These are phyloP conservation scores for Entomyzon cyanotis DNA, from an alignment of 2,113 vertebrate genomes.

Conservation along the genomic window DNA sequence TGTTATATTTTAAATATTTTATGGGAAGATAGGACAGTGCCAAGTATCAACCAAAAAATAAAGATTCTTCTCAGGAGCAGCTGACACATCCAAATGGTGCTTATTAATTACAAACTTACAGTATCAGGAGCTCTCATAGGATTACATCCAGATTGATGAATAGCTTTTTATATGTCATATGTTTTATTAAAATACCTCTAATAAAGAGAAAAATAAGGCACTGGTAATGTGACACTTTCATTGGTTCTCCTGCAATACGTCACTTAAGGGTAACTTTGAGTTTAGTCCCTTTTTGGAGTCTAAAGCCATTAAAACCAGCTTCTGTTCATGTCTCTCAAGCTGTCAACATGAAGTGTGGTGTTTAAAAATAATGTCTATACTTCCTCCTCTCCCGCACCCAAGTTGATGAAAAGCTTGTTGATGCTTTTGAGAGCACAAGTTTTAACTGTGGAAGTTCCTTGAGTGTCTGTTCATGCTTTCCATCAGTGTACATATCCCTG, in stretches of 20 bases:
- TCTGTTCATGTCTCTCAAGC: background rate
- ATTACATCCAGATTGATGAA: background rate
- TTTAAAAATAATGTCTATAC: background rate
- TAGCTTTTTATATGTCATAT: background rate
- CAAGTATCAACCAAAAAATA: background rate
- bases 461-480: background rate
- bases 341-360: background rate
- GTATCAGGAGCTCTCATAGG: background rate
- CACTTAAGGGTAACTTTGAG: background rate
- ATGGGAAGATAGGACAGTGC: background rate
- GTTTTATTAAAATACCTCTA: background rate
- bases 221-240: background rate
- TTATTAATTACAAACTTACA: background rate
- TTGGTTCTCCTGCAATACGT: background rate
- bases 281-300: background rate
- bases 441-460: background rate
- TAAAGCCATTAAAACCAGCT: background rate
- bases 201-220: background rate
- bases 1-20: background rate
- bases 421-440: background rate
- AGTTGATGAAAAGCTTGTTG: background rate
- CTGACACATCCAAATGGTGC: background rate
- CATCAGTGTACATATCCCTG: background rate
- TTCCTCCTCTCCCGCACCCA: background rate
- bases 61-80: background rate